Percentiles rank a stretch among this genome's conserved stretches.
Evolutionary conservation across 2,113 vertebrate species (phyloP).

Genomic region (Collichthys lucidus): DNA sequence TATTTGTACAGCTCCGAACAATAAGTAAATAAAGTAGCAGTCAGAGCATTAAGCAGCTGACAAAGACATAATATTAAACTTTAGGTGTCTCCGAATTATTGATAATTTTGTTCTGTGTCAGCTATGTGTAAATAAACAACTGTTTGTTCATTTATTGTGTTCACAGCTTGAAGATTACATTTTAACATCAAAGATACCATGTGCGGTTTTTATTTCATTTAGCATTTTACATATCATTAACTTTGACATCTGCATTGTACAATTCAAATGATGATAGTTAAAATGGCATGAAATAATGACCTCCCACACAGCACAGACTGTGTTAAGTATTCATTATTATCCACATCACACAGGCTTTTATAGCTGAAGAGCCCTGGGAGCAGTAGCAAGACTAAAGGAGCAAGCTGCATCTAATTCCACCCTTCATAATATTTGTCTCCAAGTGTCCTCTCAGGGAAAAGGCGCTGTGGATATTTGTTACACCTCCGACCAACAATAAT

Average conservation of each 20-base stretch:
- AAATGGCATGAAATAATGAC: neutral
- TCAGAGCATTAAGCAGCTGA: neutral
- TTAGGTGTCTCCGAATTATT: no score
- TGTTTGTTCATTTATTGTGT: no score
- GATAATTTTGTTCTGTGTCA: no score
- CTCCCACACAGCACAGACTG: slow-evolving; percentile 8
- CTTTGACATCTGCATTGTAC: neutral
- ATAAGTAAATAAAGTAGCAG: neutral
- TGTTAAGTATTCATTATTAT: slow-evolving; percentile 39
- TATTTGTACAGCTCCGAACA: neutral
- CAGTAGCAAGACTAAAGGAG: slow-evolving; percentile 25
- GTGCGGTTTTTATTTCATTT: neutral
- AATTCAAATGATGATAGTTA: neutral
- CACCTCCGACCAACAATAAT: slow-evolving; percentile 47
- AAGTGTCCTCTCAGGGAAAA: slow-evolving; percentile 63
- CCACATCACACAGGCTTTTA: slow-evolving; percentile 31
- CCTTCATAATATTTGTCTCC: slow-evolving; percentile 80
- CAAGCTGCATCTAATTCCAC: slow-evolving; percentile 41
- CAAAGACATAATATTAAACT: neutral
- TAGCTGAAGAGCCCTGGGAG: slow-evolving; percentile 35
- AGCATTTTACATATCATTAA: neutral
- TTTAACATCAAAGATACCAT: neutral
- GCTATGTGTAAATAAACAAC: no score
- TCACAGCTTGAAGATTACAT: neutral
- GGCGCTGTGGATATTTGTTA: slow-evolving; percentile 67